A percentile compares a stretch with the other conserved stretches of the same genome.
These are phyloP conservation scores for Todus mexicanus DNA, from an alignment of 2,797 vertebrate genomes.

Conservation along the genomic window DNA sequence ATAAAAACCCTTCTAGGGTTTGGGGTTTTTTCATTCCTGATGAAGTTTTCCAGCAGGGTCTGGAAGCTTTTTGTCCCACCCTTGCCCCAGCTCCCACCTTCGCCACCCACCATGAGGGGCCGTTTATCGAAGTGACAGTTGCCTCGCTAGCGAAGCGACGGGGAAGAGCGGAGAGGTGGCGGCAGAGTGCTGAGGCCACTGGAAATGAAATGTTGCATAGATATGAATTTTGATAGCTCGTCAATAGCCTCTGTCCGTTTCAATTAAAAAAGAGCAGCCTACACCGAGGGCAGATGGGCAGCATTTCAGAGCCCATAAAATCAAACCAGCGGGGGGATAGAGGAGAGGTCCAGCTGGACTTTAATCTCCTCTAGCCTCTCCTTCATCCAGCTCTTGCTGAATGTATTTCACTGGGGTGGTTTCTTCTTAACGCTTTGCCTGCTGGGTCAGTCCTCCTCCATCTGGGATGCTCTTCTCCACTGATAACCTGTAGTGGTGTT, in stretches of 20 bases:
- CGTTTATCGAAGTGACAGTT: constrained; percentile 76
- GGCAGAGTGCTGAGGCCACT: constrained; percentile 85
- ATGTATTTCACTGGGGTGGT: not conserved
- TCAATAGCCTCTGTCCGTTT: constrained; percentile 82
- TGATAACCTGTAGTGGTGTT: not conserved
- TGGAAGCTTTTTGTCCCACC: not conserved
- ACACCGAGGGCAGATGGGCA: constrained; percentile 65
- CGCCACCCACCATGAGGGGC: not conserved
- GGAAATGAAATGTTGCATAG: constrained; percentile 80
- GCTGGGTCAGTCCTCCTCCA: not conserved
- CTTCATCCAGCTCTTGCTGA: not conserved
- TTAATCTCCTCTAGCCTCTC: not conserved
- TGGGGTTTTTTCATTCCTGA: not conserved
- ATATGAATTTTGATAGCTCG: constrained; percentile 90
- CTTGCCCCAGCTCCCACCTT: not conserved
- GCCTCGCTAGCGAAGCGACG: constrained; percentile 80
- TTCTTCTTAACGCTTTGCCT: not conserved
- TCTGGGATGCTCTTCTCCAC: not conserved
- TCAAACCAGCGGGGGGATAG: not conserved
- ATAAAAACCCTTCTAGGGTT: not conserved
- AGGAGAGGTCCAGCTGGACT: not conserved
- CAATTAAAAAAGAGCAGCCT: constrained; percentile 72
- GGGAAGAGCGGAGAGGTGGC: constrained; percentile 78
- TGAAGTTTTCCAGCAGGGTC: not conserved
- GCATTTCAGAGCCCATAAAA: constrained; percentile 72